A percentile compares a stretch with the other conserved stretches of the same genome.
Evolutionary conservation across 2,888 invertebrate species (phyloP).

Genomic region (Nineta flava): DNA sequence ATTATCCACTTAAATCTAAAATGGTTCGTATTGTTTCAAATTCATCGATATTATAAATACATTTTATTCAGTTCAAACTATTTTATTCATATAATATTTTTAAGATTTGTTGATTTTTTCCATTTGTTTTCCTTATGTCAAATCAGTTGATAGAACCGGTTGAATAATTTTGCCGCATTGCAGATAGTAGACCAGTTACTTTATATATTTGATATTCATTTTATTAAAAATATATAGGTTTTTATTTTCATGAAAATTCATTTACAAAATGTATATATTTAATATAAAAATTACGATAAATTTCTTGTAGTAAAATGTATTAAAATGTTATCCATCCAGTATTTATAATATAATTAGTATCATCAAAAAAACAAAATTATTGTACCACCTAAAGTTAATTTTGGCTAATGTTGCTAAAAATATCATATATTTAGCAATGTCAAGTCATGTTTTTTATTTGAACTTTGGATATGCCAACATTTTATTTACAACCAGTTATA

Average conservation of each 20-base stretch:
- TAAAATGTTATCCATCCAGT: background rate
- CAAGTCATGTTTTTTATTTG: slow-evolving; percentile 5
- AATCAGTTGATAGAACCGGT: slow-evolving; percentile 22
- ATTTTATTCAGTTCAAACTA: slow-evolving; percentile 20
- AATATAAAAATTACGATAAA: no score
- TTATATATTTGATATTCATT: background rate
- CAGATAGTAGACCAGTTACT: slow-evolving; percentile 14
- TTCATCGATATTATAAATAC: slow-evolving; percentile 28
- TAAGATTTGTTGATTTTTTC: slow-evolving; percentile 38
- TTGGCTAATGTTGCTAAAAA: slow-evolving; percentile 4
- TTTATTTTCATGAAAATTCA: no score
- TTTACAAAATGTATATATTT: no score
- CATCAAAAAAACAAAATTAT: no score
- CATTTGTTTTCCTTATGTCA: slow-evolving; percentile 14
- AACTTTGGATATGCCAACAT: slow-evolving; percentile 4
- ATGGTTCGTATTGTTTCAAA: slow-evolving; percentile 38
- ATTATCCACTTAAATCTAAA: slow-evolving; percentile 38
- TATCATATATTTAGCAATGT: slow-evolving; percentile 3
- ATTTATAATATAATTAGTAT: background rate
- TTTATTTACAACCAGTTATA: background rate
- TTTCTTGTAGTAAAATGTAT: background rate
- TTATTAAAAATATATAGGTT: no score
- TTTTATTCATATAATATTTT: slow-evolving; percentile 35
- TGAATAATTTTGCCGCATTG: slow-evolving; percentile 24
- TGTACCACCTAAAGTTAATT: slow-evolving; percentile 4